Evolutionary conservation across 1,140 invertebrate genomes (phyloP), one percentile per base, ranked within the genome.

Genomic region (Paralvinella palmiformis): DNA sequence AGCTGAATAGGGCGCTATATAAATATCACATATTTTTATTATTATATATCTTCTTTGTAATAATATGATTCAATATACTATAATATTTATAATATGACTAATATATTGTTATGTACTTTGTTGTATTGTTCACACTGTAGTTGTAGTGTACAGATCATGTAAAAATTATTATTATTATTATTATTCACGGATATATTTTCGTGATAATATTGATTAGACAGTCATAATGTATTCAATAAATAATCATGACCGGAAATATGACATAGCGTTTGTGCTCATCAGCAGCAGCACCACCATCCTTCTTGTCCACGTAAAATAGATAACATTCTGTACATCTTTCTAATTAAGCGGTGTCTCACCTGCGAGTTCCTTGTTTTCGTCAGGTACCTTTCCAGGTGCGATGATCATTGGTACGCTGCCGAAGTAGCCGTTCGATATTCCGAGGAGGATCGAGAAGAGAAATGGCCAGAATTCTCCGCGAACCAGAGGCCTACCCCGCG

Each of bases 361-460:
- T 65, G 87, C 88, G 0, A 91, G 81, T 80, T 91, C 89, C 58
- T 88, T 84, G 63, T 88, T 84, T n/a, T 88, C 85, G 60, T 88
- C 87, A 1, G 86, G 83, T 1, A 94, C 91, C 75, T 89, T 87
- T 35, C 85, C 86, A 5, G 91, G 90, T 0, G 91, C 91, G 64
- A 91, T 85, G 57, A 94, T 92, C 90, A 94, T 94, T 0, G 92
- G 92, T 10, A 94, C 85, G 65, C 90, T 92, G 1, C 92, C 92
- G 61, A 94, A 86, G 20, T 94, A 82, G 0, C 92, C 92, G 72
- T 94, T 94, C 56, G 87, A 88, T 0, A 93, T 81, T 17, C 92
- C 92, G 44, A 95, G 80, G 0, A 90, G 72, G 4, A 89, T 80
- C 2, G 90, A 88, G 10, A 82, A 67, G 24, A 80, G 22, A 59